These are phyloP conservation scores for Brachypalpus laphriformis DNA, from an alignment of 2,888 invertebrate species.

Conservation along the genomic window DNA sequence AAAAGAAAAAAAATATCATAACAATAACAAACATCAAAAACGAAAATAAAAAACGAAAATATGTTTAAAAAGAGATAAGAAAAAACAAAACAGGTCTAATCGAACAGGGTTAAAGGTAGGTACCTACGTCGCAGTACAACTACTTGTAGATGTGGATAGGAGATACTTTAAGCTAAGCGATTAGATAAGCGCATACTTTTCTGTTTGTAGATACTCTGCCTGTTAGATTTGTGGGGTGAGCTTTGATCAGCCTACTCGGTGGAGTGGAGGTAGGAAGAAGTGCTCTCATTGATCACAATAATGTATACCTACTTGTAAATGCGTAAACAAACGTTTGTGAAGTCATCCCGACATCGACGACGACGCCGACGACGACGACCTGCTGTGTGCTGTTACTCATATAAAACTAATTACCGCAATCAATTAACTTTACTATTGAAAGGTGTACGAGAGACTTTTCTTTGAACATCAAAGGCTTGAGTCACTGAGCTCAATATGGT, in stretches of 20 bases:
- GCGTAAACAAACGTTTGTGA: background rate
- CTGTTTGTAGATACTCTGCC: background rate
- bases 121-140: background rate
- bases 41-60: background rate
- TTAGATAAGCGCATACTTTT: slow-evolving; percentile 7
- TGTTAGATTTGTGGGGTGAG: background rate
- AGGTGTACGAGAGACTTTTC: background rate
- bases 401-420: slow-evolving; percentile 6
- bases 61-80: background rate
- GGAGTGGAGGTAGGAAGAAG: background rate
- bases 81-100: background rate
- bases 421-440: slow-evolving; percentile 5
- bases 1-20: background rate
- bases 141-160: background rate
- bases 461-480: slow-evolving; percentile 3
- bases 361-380: background rate
- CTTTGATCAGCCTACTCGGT: background rate
- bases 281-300: background rate
- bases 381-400: background rate
- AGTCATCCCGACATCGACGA: background rate
- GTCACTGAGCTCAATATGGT: background rate
- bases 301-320: background rate
- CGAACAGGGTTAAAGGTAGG: slow-evolving; percentile 7
- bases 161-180: background rate
- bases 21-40: background rate